Conservation (phyloP, 2,888 invertebrate species). For the Ichneumon xanthorius region DNA sequence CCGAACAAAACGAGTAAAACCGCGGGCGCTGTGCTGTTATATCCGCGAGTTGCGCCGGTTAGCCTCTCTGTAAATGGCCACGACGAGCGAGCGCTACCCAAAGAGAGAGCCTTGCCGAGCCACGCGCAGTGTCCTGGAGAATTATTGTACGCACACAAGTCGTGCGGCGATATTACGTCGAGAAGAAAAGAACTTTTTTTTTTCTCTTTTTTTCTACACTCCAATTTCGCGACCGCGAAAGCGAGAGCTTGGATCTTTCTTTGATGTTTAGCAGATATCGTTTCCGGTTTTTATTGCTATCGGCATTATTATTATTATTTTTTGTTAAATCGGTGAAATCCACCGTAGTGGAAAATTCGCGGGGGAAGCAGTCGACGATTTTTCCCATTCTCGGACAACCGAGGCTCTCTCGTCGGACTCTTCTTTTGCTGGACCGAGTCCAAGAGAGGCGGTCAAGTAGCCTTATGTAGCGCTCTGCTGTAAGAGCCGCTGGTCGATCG, state of each 20-base stretch:
- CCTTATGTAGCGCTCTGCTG: slow-evolving; percentile 17
- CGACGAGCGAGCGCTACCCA: slow-evolving; percentile 55
- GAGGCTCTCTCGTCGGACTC: not conserved
- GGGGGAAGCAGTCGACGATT: not conserved
- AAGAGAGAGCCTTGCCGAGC: slow-evolving; percentile 51
- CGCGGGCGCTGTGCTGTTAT: slow-evolving; percentile 17
- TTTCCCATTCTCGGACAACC: slow-evolving; percentile 8
- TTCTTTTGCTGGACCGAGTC: slow-evolving; percentile 13
- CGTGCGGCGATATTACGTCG: slow-evolving; percentile 7
- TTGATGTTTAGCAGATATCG: not conserved
- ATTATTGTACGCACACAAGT: slow-evolving; percentile 2
- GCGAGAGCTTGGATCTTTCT: slow-evolving; percentile 6
- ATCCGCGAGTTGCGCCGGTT: slow-evolving; percentile 59
- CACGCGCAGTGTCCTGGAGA: slow-evolving; percentile 3
- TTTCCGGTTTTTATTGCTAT: not conserved
- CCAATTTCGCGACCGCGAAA: slow-evolving; percentile 39
- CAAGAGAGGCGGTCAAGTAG: slow-evolving; percentile 22
- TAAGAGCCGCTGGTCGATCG: slow-evolving; percentile 23
- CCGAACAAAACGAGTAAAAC: slow-evolving; percentile 9
- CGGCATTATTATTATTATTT: not conserved
- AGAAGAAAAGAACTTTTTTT: slow-evolving; percentile 14
- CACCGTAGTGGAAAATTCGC: not conserved
- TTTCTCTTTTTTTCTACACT: not conserved
- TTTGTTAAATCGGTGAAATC: not conserved
- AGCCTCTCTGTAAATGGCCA: slow-evolving; percentile 67